phyloP scores from a whole-genome alignment of 1,140 invertebrate genomes.

The silkworm (Bombyx mori) region DNA sequence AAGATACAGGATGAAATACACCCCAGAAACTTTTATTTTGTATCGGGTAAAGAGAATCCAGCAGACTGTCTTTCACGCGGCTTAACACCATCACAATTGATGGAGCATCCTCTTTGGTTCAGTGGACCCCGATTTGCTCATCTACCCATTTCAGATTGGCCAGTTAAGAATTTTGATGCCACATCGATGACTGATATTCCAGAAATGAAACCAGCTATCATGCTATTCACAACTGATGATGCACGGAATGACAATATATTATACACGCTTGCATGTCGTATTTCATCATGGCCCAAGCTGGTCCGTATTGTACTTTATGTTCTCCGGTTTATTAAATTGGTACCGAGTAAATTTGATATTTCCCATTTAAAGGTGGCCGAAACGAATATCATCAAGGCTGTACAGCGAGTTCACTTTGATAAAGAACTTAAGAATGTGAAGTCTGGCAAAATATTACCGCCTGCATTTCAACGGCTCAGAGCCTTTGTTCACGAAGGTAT shows the following conservation, averaged over 20 bases:
- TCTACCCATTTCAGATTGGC: background rate
- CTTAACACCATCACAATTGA: background rate
- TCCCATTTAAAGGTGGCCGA: background rate
- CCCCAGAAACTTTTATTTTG: conserved; percentile 11
- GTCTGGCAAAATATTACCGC: background rate
- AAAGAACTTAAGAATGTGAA: background rate
- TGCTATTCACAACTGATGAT: background rate
- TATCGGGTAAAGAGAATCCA: conserved; percentile 12
- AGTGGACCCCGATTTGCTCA: background rate
- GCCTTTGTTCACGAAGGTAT: too few relatives aligned
- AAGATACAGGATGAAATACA: conserved; percentile 11
- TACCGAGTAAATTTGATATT: background rate
- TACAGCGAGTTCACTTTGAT: background rate
- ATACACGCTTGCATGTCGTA: background rate
- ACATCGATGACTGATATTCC: background rate
- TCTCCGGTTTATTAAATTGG: background rate
- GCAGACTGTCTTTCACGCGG: conserved; percentile 15
- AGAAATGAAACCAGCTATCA: background rate
- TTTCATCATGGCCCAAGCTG: background rate
- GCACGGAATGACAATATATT: background rate
- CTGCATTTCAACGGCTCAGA: background rate
- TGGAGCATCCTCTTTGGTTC: background rate
- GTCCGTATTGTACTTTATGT: background rate
- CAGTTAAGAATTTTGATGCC: background rate
- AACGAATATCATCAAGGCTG: background rate